Evolutionary conservation across 2,888 invertebrate species (phyloP).

Genomic region (Spodoptera picta): DNA sequence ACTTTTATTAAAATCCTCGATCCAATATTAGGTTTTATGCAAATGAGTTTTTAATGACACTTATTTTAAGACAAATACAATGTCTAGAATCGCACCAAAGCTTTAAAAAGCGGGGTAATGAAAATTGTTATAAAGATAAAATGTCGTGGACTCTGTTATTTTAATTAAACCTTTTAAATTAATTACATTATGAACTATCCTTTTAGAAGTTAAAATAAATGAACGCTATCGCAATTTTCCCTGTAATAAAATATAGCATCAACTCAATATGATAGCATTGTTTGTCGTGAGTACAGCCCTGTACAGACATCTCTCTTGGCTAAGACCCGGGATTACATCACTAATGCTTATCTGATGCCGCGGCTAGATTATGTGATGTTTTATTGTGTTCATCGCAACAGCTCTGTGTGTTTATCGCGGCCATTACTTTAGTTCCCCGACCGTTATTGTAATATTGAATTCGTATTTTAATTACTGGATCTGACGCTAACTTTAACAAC

Average conservation of each 20-base stretch:
- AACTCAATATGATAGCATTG: slow-evolving; percentile 10
- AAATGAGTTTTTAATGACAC: slow-evolving; percentile 3
- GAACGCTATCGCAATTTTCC: slow-evolving; percentile 11
- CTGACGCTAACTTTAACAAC: slow-evolving; percentile 23
- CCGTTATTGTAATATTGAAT: slow-evolving; percentile 53
- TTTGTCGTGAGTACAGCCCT: slow-evolving; percentile 40
- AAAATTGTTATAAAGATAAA: slow-evolving; percentile 34
- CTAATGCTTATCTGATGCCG: slow-evolving; percentile 65
- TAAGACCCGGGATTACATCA: slow-evolving; percentile 64
- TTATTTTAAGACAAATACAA: slow-evolving; percentile 18
- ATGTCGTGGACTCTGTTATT: slow-evolving; percentile 19
- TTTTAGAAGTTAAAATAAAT: slow-evolving; percentile 20
- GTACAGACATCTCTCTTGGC: slow-evolving; percentile 40
- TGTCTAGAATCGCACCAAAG: slow-evolving; percentile 26
- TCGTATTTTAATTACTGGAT: slow-evolving; percentile 44
- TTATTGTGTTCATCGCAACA: slow-evolving; percentile 63
- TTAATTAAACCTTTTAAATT: slow-evolving; percentile 38
- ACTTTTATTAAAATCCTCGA: not conserved
- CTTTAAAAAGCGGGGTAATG: slow-evolving; percentile 25
- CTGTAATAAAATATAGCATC: slow-evolving; percentile 5
- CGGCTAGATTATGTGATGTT: slow-evolving; percentile 65
- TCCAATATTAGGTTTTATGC: slow-evolving; percentile 11
- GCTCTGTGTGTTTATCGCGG: slow-evolving; percentile 53
- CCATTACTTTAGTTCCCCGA: slow-evolving; percentile 52
- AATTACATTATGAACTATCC: slow-evolving; percentile 15